Percentiles rank a stretch among this genome's conserved stretches.
Evolutionary conservation across 2,888 invertebrate species (phyloP).

Genomic region (Tenthredo notha): DNA sequence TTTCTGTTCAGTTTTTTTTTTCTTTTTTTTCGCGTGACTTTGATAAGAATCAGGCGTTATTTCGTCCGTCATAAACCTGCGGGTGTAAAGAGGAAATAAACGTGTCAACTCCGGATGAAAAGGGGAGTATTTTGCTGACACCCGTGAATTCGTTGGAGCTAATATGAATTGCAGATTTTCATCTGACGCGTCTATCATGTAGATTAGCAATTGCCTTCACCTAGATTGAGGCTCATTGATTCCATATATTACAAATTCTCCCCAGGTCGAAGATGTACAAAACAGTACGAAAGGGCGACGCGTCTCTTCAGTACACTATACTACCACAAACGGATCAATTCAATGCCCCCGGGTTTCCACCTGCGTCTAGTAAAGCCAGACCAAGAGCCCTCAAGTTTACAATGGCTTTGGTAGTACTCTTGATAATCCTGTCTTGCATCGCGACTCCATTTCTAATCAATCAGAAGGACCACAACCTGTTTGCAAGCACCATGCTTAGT

Average conservation of each 20-base stretch:
- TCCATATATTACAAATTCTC: slow-evolving; percentile 9
- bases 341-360: slow-evolving; percentile 59
- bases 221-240: neutral
- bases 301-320: slow-evolving; percentile 87
- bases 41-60: slow-evolving; percentile 11
- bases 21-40: slow-evolving; percentile 22
- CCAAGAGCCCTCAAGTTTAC: slow-evolving; percentile 64
- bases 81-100: slow-evolving; percentile 29
- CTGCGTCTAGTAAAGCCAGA: slow-evolving; percentile 58
- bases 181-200: neutral
- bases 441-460: slow-evolving; percentile 65
- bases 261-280: slow-evolving; percentile 83
- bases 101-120: slow-evolving; percentile 12
- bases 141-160: neutral
- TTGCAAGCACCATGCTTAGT: slow-evolving; percentile 62
- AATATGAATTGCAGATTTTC: slow-evolving; percentile 29
- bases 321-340: slow-evolving; percentile 84
- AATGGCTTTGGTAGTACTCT: slow-evolving; percentile 62
- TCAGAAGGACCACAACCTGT: slow-evolving; percentile 65
- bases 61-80: neutral
- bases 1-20: neutral
- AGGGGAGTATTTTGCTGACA: slow-evolving; percentile 6
- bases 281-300: slow-evolving; percentile 87
- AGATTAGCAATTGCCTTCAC: slow-evolving; percentile 1
- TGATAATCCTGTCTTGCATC: slow-evolving; percentile 64